Base-by-base conservation (phyloP, 2,888 invertebrate species). In the Hemithea aestivaria region DNA sequence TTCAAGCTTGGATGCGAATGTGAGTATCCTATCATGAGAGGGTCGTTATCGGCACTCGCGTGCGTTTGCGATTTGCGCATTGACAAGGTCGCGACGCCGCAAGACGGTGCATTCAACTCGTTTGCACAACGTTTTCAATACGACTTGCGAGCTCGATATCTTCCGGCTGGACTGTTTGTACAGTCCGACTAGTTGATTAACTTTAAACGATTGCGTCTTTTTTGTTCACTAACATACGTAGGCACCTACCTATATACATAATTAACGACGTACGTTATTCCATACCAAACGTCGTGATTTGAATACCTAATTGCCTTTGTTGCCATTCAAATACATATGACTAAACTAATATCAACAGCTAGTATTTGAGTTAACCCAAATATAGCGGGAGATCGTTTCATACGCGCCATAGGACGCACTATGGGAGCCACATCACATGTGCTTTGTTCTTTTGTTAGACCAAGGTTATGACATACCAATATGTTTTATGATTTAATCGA, bases 31-130 rank as follows among this genome's bases (percentile, higher is more conserved):
- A 16, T 5, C 5, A 5, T 16, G 28, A 20, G 53, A 58, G 62
- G 60, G 60, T 58, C 62, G 66, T 66, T 68, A 71, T 71, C 72
- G 55, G 48, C 49, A 48, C 40, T 28, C 53, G 60, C 58, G 59
- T 70, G 72, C 68, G 72, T 62, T 56, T 53, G 72, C 67, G 66
- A 71, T 62, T 56, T 53, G 72, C 67, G 66, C 72, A 57, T 42
- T 51, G 61, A 48, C 81, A 81, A 81, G 80, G 82, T 72, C 80
- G 71, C 68, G 59, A 35, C 54, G 56, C 37, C 62, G 56, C 57
- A 53, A 54, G 57, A 56, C 61, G 65, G 82, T 80, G 77, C 82
- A 80, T 83, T 82, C 80, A 83, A 83, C 80, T 75, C 64, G 57
- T 56, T 60, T 60, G 50, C 52, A 42, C 49, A 58, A 51, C 51